These are phyloP conservation scores for Paraescarpia echinospica DNA, from an alignment of 1,140 invertebrate genomes.

Conservation along the genomic window DNA sequence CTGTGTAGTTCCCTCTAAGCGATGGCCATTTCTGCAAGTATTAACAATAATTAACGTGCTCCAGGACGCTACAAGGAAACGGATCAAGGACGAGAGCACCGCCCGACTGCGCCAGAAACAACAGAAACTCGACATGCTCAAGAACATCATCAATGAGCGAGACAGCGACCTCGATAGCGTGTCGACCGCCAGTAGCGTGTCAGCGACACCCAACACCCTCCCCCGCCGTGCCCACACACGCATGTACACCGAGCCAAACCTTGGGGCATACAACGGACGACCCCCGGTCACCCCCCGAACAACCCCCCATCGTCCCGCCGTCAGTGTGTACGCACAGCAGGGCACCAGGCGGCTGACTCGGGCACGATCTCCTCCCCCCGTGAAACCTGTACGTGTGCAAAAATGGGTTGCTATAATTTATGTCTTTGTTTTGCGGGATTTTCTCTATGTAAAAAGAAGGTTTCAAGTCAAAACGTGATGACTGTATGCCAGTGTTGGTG, in stretches of 20 bases:
- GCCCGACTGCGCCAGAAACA: conserved; percentile 1
- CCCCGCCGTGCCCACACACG: background rate
- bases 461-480: too few relatives aligned
- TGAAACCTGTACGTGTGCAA: conserved; percentile 24
- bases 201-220: background rate
- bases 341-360: background rate
- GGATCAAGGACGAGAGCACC: background rate
- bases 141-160: conserved; percentile 26
- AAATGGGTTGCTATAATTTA: too few relatives aligned
- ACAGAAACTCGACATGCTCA: conserved; percentile 25
- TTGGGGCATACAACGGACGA: conserved; percentile 30
- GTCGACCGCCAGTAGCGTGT: background rate
- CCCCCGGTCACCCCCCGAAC: conserved; percentile 31
- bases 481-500: too few relatives aligned
- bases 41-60: too few relatives aligned
- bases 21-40: too few relatives aligned
- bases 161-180: conserved; percentile 23
- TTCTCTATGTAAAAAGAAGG: too few relatives aligned
- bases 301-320: conserved; percentile 28
- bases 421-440: background rate
- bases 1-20: too few relatives aligned
- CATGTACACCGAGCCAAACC: conserved; percentile 25
- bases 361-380: conserved; percentile 19
- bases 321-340: conserved; percentile 31
- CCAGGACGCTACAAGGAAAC: background rate